These are phyloP conservation scores for Barnardius zonarius DNA, from an alignment of 2,113 vertebrate species.

Conservation along the genomic window DNA sequence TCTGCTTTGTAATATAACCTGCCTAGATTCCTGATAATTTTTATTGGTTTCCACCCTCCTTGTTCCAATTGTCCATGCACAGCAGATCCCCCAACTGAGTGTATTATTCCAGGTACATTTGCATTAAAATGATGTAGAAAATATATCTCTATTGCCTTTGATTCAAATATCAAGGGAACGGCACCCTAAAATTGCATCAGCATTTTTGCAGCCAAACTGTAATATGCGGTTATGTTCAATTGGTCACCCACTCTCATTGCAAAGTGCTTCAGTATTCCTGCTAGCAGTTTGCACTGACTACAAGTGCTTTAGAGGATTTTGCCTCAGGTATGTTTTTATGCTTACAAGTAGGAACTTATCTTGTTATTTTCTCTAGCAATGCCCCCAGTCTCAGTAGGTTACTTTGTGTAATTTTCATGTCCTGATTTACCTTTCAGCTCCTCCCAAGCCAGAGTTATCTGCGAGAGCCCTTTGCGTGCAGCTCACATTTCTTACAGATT, in stretches of 20 bases:
- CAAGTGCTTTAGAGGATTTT: constrained; percentile 25
- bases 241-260: background rate
- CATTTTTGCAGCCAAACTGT: constrained; percentile 28
- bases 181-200: constrained; percentile 40
- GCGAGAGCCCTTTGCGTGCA: background rate
- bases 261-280: constrained; percentile 5
- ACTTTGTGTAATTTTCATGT: background rate
- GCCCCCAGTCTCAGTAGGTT: background rate
- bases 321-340: constrained; percentile 10
- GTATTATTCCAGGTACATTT: constrained; percentile 11
- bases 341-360: background rate
- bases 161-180: constrained; percentile 25
- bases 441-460: background rate
- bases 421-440: background rate
- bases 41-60: background rate
- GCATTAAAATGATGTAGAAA: constrained; percentile 35
- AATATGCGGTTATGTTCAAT: constrained; percentile 16
- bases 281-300: background rate
- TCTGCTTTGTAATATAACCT: background rate
- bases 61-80: background rate
- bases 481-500: background rate
- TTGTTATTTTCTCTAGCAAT: background rate
- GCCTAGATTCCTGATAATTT: background rate
- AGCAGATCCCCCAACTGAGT: background rate
- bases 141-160: constrained; percentile 26